phyloP scores from a whole-genome alignment of 2,888 invertebrate species.

The Stenolophus ochropezus region DNA sequence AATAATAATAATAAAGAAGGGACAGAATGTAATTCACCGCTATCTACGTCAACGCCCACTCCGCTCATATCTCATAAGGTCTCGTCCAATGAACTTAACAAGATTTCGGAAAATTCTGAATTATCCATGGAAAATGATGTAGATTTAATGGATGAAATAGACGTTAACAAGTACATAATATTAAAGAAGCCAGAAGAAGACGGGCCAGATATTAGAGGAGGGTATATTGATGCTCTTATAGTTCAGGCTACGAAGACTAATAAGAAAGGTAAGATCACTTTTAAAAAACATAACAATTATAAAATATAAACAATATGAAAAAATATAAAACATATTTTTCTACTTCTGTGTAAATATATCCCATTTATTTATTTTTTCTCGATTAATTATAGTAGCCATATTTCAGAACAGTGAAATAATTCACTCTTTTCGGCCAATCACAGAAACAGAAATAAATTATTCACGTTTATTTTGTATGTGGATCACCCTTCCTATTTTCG shows the following conservation, averaged over 20 bases:
- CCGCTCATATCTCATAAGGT: slow-evolving; percentile 55
- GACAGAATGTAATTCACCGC: slow-evolving; percentile 44
- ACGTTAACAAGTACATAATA: slow-evolving; percentile 86
- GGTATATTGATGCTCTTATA: slow-evolving; percentile 94
- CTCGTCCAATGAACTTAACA: slow-evolving; percentile 21
- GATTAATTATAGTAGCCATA: too few species aligned
- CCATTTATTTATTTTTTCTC: too few species aligned
- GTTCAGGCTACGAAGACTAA: slow-evolving; percentile 97
- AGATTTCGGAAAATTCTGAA: slow-evolving; percentile 63
- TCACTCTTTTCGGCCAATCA: too few species aligned
- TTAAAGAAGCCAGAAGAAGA: slow-evolving; percentile 88
- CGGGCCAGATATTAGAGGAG: slow-evolving; percentile 94
- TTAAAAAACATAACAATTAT: too few species aligned
- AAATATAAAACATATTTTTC: too few species aligned
- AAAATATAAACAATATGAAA: too few species aligned
- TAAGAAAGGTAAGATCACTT: slow-evolving; percentile 86
- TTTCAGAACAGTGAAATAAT: too few species aligned
- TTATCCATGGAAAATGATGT: slow-evolving; percentile 68
- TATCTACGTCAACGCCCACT: slow-evolving; percentile 68
- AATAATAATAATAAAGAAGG: slow-evolving; percentile 33
- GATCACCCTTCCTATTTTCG: too few species aligned
- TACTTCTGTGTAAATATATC: too few species aligned
- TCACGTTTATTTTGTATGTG: too few species aligned
- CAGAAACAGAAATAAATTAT: too few species aligned
- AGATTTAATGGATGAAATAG: slow-evolving; percentile 86